Percentiles rank a stretch among this genome's conserved stretches.
Conservation (phyloP, 2,888 invertebrate genomes). For the Philaethria dido region DNA sequence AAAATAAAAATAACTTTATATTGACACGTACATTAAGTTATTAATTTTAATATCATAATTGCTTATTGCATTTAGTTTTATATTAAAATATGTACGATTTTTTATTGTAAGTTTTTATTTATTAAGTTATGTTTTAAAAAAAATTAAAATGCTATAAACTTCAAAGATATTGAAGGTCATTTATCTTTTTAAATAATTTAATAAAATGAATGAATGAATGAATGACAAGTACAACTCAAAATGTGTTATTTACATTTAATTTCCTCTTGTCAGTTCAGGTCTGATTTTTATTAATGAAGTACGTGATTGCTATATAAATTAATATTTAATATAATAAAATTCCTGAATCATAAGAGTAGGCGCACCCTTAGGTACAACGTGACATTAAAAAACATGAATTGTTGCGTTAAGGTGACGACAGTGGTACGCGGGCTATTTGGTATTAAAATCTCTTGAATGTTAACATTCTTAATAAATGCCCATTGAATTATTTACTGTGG, state of each 20-base stretch:
- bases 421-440: conserved; percentile 58
- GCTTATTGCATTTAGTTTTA: neutral
- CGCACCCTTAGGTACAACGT: conserved; percentile 45
- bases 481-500: conserved; percentile 46
- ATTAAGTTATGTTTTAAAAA: too few relatives aligned
- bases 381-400: conserved; percentile 57
- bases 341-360: conserved; percentile 37
- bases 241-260: conserved; percentile 1
- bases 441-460: conserved; percentile 59
- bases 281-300: neutral
- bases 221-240: neutral
- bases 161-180: too few relatives aligned
- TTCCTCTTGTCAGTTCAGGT: neutral
- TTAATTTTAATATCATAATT: neutral
- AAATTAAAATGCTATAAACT: too few relatives aligned
- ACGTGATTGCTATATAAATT: conserved; percentile 7
- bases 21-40: neutral
- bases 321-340: conserved; percentile 6
- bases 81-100: too few relatives aligned
- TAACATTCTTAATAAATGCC: conserved; percentile 46
- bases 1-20: neutral
- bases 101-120: too few relatives aligned
- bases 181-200: neutral
- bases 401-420: conserved; percentile 57
- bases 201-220: too few relatives aligned